Evolutionary conservation across 2,113 vertebrate genomes (phyloP).

Genomic region (Urocolius indicus): DNA sequence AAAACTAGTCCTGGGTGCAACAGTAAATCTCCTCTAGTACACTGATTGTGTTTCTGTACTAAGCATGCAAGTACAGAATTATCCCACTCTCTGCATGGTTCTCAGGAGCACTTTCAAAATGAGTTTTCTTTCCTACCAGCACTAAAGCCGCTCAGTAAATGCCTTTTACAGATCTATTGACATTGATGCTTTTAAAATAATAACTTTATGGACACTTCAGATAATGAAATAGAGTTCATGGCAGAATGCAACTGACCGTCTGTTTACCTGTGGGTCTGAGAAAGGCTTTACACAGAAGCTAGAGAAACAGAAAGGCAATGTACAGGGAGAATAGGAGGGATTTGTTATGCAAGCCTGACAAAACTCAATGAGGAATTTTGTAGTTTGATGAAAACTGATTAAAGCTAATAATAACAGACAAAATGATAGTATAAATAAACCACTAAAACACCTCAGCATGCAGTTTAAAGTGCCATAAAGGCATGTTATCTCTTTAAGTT

Average conservation of each 20-base stretch:
- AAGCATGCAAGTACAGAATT: not conserved
- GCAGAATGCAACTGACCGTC: not conserved
- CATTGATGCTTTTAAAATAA: slow-evolving; percentile 50
- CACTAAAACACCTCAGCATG: not conserved
- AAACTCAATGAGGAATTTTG: not conserved
- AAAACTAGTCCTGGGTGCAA: not conserved
- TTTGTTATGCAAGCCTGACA: not conserved
- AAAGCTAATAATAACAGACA: not conserved
- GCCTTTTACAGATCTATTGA: slow-evolving; percentile 19
- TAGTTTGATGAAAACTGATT: not conserved
- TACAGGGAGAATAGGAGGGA: not conserved
- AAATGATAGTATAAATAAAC: not conserved
- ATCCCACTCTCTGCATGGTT: not conserved
- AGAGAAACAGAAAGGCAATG: not conserved
- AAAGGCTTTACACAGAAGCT: not conserved
- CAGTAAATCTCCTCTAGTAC: not conserved
- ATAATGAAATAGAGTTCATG: not conserved
- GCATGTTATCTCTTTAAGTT: not conserved
- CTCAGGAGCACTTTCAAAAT: slow-evolving; percentile 23
- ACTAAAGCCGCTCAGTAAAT: slow-evolving; percentile 1
- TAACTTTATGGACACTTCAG: not conserved
- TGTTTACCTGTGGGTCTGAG: not conserved
- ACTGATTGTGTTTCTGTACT: not conserved
- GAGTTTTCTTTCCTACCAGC: not conserved
- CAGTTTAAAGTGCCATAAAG: not conserved